Evolutionary conservation across 2,888 invertebrate species (phyloP).

Genomic region (Macrosiphum euphorbiae): DNA sequence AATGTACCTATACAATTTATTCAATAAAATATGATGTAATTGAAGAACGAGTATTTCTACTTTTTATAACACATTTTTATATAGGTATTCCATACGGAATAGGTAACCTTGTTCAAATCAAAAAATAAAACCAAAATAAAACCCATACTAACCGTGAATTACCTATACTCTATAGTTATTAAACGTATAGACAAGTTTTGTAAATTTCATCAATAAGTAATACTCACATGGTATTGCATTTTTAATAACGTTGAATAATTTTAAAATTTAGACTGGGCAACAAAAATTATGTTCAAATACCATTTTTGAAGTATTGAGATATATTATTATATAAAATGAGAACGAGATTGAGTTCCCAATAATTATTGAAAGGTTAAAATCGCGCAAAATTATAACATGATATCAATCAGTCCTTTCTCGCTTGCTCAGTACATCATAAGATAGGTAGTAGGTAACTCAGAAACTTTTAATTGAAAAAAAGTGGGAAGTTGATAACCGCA

Average conservation of each 20-base stretch:
- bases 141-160: background rate
- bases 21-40: conserved; percentile 18
- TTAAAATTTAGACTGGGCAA: background rate
- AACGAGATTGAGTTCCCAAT: background rate
- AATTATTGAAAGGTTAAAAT: background rate
- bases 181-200: background rate
- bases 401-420: background rate
- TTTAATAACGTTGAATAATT: background rate
- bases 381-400: background rate
- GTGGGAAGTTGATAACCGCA: background rate
- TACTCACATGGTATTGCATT: background rate
- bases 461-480: background rate
- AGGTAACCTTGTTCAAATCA: background rate
- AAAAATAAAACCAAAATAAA: background rate
- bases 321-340: background rate
- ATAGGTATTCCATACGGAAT: background rate
- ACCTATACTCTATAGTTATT: too few relatives aligned
- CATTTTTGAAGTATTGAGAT: background rate
- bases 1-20: conserved; percentile 33
- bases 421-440: background rate
- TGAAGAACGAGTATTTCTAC: background rate
- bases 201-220: background rate
- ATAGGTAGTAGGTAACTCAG: background rate
- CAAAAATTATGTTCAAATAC: background rate
- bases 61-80: background rate